Evolutionary conservation across 1,140 invertebrate species (phyloP), one percentile per base, ranked within the genome.

Genomic region (Camponotus floridanus): DNA sequence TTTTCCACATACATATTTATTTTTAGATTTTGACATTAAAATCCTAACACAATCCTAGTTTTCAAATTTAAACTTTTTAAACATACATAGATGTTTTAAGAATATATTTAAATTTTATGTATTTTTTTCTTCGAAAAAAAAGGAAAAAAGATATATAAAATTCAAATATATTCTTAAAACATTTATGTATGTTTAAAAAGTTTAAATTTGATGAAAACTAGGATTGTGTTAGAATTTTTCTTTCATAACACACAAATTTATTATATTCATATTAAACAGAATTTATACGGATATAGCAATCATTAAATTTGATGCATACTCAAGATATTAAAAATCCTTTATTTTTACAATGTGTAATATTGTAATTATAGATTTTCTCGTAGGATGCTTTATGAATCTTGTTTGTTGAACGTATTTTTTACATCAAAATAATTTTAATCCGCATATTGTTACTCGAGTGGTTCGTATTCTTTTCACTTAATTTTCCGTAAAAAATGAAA

Each of bases 331-430:
- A 67, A 31, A 42, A 71, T 67, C 3, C 13, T 26, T 39, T 39
- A 3, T 57, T 0, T 21, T 4, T 42, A n/a, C 36, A 5, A 45
- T 45, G 42, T n/a, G 15, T 48, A 36, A 51, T 31, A 81, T 79
- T 26, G n/a, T 39, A 57, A 33, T 59, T 55, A 57, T 70, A 80
- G 48, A 80, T 71, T 81, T 71, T 42, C 33, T 55, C n/a, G 4
- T 57, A 81, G 33, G 3, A n/a, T n/a, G 9, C 39, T 59, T 81
- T 71, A 21, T 31, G 15, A 81, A 42, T 71, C 15, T 45, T 6
- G 9, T 57, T 8, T 6, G 9, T 57, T 8, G 55, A 68, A 55
- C 3, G 6, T 55, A 36, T 21, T 71, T 31, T 80, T 59, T 42
- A 42, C 11, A 18, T 48, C 31, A 26, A 80, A 73, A 81, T n/a